phyloP scores from a whole-genome alignment of 2,888 invertebrate species.

The Chrysotoxum bicinctum region DNA sequence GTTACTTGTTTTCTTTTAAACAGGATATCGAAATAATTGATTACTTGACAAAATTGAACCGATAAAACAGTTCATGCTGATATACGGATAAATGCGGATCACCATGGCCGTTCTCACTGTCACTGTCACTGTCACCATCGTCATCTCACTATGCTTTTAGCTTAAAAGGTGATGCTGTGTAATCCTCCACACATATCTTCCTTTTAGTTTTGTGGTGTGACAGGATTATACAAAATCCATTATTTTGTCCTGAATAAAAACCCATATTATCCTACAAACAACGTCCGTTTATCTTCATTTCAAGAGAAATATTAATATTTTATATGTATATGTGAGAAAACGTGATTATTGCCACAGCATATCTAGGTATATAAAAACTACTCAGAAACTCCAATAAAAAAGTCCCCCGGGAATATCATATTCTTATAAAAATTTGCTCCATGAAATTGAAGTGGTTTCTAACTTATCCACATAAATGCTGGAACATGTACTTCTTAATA shows the following conservation, averaged over 20 bases:
- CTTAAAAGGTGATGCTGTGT: neutral
- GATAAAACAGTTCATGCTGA: slow-evolving; percentile 5
- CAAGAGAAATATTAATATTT: slow-evolving; percentile 28
- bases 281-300: slow-evolving; percentile 24
- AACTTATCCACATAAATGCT: neutral
- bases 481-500: slow-evolving; percentile 12
- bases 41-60: slow-evolving; percentile 58
- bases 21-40: slow-evolving; percentile 59
- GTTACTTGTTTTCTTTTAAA: neutral
- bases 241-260: slow-evolving; percentile 5
- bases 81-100: neutral
- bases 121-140: neutral
- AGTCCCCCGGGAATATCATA: neutral
- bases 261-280: neutral
- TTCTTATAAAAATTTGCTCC: slow-evolving; percentile 5
- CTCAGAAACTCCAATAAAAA: slow-evolving; percentile 23
- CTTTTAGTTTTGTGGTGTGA: slow-evolving; percentile 11
- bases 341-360: slow-evolving; percentile 31
- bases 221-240: slow-evolving; percentile 24
- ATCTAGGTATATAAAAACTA: slow-evolving; percentile 11
- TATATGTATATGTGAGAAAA: slow-evolving; percentile 26
- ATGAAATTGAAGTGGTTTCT: slow-evolving; percentile 18
- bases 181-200: neutral
- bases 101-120: too few species aligned
- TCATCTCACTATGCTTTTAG: neutral